Evolutionary conservation across 2,113 vertebrate species (phyloP), one percentile per base, ranked within the genome.

Genomic region (Myocastor coypus): DNA sequence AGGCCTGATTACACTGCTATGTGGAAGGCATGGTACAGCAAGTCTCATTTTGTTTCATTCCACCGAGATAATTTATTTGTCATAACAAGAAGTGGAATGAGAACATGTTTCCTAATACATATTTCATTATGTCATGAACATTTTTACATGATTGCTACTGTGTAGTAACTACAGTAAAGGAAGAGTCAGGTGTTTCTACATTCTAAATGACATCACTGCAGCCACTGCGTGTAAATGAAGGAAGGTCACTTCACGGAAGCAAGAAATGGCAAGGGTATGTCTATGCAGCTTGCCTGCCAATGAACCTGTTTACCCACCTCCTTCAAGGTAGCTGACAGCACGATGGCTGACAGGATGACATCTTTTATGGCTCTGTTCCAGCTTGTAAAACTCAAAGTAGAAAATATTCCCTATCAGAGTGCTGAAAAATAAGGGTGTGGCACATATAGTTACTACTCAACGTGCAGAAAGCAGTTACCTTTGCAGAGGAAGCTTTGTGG

Each of bases 61-160:
- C 55, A 40, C 19, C 14, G 75, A 95, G n/a, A 19, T 91, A 66
- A 97, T 95, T 85, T 93, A 89, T 86, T 89, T 92, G 80, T 91
- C 37, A 59, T 86, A 94, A 83, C 19, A 81, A 95, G 91, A 95
- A 91, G 89, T 66, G 59, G 78, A 90, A 89, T 59, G 63, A 92
- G 66, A 87, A 24, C 30, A 46, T 59, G 16, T 82, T 78, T 86
- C 83, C 40, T 96, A 83, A 83, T 69, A 59, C 46, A 73, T 88
- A 92, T 95, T 97, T 94, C 71, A 87, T 95, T 92, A 92, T 84
- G 61, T 83, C 91, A 89, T 85, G 59, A 85, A 77, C 20, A 52
- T 91, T 95, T 96, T 94, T 83, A 73, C 64, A 75, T 86, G 78
- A 95, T 86, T 92, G 71, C 83, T 86, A 80, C 63, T 87, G 88